Evolutionary conservation across 2,888 invertebrate species (phyloP), one percentile per base, ranked within the genome.

Genomic region (Hedya salicella): DNA sequence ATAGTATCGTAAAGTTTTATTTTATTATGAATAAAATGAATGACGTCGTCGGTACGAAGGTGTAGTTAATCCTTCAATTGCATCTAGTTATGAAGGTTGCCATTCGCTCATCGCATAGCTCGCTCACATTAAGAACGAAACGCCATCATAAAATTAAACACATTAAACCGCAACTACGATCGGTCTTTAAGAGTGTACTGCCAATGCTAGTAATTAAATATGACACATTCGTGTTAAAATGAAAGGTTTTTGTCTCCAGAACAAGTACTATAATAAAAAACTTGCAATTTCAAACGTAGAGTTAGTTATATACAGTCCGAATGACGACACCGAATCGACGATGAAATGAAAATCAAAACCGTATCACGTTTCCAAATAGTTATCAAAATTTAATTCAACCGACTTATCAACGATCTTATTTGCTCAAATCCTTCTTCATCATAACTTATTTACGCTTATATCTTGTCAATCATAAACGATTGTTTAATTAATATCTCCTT

Each of bases 401-500:
- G 4, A 9, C 9, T 36, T 9, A 9, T 36, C 75, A 76, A 75
- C 70, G 44, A 56, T 56, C 69, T 73, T 77, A 76, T 77, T 74
- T 73, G 67, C 68, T 72, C 70, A 66, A 71, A 72, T 71, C 71
- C 72, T 79, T 78, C 77, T 78, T 79, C 74, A 70, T 76, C 75
- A 69, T 63, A 57, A 68, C 62, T 72, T 72, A 68, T 73, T 74
- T 71, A 69, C 57, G 69, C 70, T n/a, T 49, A 67, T 69, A 68
- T 74, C 70, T 71, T 75, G 70, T 66, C 72, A 59, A 59, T 73
- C 71, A 70, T 74, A 69, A 69, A 69, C 73, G 73, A 77, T 71
- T 75, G 70, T 75, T 78, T 78, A 77, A 79, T 78, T 78, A 54
- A 78, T 76, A 71, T 78, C 69, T 67, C 75, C 67, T 69, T 76